These are phyloP conservation scores for Drosophila incognita DNA, from an alignment of 2,888 invertebrate genomes.

Conservation along the genomic window DNA sequence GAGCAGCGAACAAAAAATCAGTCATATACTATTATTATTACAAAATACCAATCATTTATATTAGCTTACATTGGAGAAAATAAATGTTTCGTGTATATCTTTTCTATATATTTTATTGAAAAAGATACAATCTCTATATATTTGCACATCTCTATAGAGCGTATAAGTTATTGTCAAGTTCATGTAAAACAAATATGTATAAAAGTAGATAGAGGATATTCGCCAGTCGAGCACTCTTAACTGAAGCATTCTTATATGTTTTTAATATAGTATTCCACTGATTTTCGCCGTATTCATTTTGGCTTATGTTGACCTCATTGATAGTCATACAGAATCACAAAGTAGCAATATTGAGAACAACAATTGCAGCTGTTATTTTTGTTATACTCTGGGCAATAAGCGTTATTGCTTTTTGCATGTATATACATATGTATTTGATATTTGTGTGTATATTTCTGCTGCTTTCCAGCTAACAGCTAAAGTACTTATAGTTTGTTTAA, in stretches of 20 bases:
- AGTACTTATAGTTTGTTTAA: neutral
- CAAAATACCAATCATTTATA: neutral
- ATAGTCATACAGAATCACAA: constrained; percentile 18
- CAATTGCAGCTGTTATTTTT: constrained; percentile 7
- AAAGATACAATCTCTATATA: neutral
- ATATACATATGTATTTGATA: neutral
- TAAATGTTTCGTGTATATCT: neutral
- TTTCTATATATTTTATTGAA: neutral
- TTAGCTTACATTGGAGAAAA: no score
- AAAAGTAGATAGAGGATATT: neutral
- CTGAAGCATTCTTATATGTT: neutral
- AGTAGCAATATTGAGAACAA: constrained; percentile 31
- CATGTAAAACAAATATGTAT: neutral
- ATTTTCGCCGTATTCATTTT: constrained; percentile 12
- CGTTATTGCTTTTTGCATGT: constrained; percentile 61
- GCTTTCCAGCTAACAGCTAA: neutral
- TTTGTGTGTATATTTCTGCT: constrained; percentile 33
- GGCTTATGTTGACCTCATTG: constrained; percentile 41
- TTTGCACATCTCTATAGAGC: neutral
- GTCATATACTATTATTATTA: neutral
- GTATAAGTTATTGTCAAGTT: neutral
- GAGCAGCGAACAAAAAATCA: neutral
- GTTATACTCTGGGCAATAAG: constrained; percentile 30
- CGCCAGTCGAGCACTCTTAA: neutral
- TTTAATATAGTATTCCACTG: constrained; percentile 26